Percentiles rank a stretch among this genome's conserved stretches.
Evolutionary conservation across 2,888 invertebrate genomes (phyloP).

Genomic region (Sycophila texana): DNA sequence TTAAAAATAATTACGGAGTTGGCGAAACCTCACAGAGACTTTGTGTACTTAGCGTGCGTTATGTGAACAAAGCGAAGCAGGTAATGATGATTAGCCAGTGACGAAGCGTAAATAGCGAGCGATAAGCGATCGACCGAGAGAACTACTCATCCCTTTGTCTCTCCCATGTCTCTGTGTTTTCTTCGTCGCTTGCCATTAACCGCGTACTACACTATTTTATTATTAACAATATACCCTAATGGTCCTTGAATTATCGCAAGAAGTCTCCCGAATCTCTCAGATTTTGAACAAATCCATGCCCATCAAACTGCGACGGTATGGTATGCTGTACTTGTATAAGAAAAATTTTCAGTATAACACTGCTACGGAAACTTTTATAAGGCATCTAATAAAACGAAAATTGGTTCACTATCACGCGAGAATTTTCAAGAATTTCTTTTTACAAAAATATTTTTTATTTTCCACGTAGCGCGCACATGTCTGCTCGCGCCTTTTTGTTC

Average conservation of each 20-base stretch:
- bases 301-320: too few species aligned
- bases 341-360: too few species aligned
- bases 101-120: slow-evolving; percentile 36
- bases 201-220: slow-evolving; percentile 2
- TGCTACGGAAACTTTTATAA: too few species aligned
- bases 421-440: too few species aligned
- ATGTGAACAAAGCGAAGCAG: background rate
- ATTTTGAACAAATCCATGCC: too few species aligned
- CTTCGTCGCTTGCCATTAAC: background rate
- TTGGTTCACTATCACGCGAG: too few species aligned
- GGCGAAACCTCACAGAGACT: background rate
- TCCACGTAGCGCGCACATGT: too few species aligned
- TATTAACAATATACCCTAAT: slow-evolving; percentile 18
- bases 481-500: too few species aligned
- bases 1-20: slow-evolving; percentile 26
- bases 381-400: too few species aligned
- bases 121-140: slow-evolving; percentile 35
- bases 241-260: slow-evolving; percentile 8
- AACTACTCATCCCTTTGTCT: slow-evolving; percentile 32
- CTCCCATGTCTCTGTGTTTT: background rate
- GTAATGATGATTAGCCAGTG: slow-evolving; percentile 18
- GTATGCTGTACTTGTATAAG: too few species aligned
- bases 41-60: background rate
- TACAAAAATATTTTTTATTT: too few species aligned
- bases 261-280: background rate